These are phyloP conservation scores for Vulpes vulpes DNA, from an alignment of 2,113 vertebrate species.

Conservation along the genomic window DNA sequence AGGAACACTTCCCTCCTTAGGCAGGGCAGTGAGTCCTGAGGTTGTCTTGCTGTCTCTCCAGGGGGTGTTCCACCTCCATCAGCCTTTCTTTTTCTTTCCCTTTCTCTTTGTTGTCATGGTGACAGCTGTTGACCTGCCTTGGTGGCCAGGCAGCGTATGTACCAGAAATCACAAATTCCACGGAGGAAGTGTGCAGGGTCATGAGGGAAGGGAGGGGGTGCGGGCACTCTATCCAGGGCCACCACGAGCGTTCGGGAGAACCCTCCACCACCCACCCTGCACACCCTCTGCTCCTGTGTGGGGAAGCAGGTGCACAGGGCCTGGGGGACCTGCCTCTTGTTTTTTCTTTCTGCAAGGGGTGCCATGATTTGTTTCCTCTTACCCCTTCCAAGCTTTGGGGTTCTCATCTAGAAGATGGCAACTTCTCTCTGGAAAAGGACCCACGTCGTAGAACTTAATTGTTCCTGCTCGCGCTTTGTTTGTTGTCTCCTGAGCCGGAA, in stretches of 20 bases:
- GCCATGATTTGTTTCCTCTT: background rate
- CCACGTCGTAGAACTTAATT: background rate
- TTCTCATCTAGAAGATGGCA: background rate
- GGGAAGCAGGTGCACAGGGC: background rate
- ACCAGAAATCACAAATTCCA: background rate
- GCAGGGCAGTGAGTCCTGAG: background rate
- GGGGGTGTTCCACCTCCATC: background rate
- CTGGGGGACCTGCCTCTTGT: rapidly evolving
- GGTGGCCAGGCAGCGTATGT: background rate
- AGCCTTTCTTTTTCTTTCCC: background rate
- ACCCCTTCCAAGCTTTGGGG: background rate
- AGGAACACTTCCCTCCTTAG: background rate
- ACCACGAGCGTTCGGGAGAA: rapidly evolving
- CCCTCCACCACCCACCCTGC: rapidly evolving
- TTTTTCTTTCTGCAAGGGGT: background rate
- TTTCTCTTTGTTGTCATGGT: constrained; percentile 54
- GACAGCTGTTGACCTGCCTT: constrained; percentile 31
- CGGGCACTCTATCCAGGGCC: rapidly evolving
- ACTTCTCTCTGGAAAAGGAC: background rate
- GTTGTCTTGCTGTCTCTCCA: background rate
- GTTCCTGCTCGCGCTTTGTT: background rate
- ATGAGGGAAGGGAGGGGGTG: background rate
- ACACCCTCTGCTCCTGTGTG: background rate
- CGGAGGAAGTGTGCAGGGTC: background rate
- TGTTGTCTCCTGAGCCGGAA: background rate